phyloP scores from a whole-genome alignment of 2,113 vertebrate species.

The Papio anubis region DNA sequence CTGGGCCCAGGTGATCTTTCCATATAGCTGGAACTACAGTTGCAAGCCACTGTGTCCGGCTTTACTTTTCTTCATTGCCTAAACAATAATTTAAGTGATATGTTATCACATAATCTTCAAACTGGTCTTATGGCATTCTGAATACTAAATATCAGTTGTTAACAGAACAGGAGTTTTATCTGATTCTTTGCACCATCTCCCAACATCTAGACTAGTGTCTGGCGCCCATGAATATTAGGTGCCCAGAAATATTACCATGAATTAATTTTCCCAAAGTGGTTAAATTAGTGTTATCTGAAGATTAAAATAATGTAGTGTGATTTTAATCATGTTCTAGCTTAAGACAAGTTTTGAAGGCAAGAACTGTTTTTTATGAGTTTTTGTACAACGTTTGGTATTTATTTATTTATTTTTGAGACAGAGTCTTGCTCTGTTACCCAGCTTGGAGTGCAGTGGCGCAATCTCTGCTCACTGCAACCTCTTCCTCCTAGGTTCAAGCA shows the following conservation, averaged over 20 bases:
- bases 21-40: background rate
- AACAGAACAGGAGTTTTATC: background rate
- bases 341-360: background rate
- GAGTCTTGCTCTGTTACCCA: too few species aligned
- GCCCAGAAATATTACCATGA: background rate
- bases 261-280: background rate
- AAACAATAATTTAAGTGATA: slow-evolving; percentile 1
- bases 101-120: background rate
- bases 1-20: background rate
- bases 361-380: background rate
- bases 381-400: background rate
- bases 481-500: too few species aligned
- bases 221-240: background rate
- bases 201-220: background rate
- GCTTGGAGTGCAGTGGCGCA: too few species aligned
- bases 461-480: too few species aligned
- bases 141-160: background rate
- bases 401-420: too few species aligned
- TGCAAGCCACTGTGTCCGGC: background rate
- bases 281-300: background rate
- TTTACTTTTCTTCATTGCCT: background rate
- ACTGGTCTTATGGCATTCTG: background rate
- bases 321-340: background rate
- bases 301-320: background rate
- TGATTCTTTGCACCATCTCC: background rate